Evolutionary conservation across 2,888 invertebrate species (phyloP), one percentile per base, ranked within the genome.

Genomic region (Cantharis rufa): DNA sequence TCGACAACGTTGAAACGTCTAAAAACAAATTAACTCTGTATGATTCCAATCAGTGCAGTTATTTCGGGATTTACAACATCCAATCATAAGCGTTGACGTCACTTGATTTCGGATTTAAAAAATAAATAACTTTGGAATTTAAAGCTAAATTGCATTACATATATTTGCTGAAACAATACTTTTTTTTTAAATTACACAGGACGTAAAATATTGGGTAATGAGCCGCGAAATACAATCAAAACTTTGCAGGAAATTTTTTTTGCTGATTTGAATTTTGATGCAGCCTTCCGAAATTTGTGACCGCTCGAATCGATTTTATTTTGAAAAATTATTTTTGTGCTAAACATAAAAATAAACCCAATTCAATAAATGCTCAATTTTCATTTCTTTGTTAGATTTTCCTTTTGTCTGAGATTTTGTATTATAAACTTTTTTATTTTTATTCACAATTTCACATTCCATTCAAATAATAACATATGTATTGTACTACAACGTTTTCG

Each of bases 21-120:
- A 76, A 80, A 79, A 79, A 79, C 79, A 80, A 79, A 80, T 80
- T 80, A 80, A 78, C 80, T 78, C 80, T 61, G 75, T 76, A 76
- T 69, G 76, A 74, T 74, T 78, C 79, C 78, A 80, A 80, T 80
- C 79, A 80, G 69, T 70, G 75, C 62, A 72, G 76, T 78, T 78
- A 79, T 79, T 79, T 79, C 76, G 79, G 73, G 73, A 64, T 70
- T 69, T 71, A 70, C 74, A 69, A 72, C 72, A 76, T 78, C 70
- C 79, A 75, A 77, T 79, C 78, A 80, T 80, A 75, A 24, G 77
- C 28, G 69, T 75, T 79, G 80, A 79, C 79, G 79, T 80, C 79
- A 77, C 75, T 70, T 76, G 70, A 73, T 77, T 48, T 48, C 48
- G n/a, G 48, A 48, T 48, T 48, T 48, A n/a, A 48, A 48, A 48